Base-by-base conservation (phyloP, 1,140 invertebrate species). In the Drosophila carrolli region DNA sequence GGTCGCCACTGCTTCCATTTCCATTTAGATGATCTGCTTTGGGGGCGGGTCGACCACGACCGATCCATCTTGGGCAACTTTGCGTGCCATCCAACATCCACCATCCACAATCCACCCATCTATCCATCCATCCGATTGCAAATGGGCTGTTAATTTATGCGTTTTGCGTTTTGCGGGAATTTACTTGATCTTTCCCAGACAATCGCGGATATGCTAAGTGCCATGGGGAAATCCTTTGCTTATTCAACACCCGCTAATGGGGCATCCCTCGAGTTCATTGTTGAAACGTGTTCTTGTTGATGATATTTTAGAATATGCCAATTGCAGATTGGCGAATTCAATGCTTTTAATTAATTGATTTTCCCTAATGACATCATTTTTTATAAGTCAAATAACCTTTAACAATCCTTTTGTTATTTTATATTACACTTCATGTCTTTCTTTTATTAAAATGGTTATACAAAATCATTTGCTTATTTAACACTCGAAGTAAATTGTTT, bases 111-210 rank as follows among this genome's bases (percentile, higher is more conserved):
- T 32, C 29, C 29, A 32, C 29, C 8, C 29, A 32, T 51, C 54
- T 23, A 23, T 23, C 23, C 23, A 23, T 23, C 23, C 23, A 23
- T 73, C 27, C 51, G 56, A 46, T 75, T 88, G 78, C 74, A 66
- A 89, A 89, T 83, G 67, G 76, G 19, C 51, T 83, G 55, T 71
- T 88, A 90, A 90, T 89, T 90, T 89, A 89, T 90, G 80, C 84
- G 74, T 83, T 79, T 37, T 90, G 80, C 84, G 74, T 83, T 79
- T 37, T 41, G 2, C 23, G 38, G 38, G 60, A 14, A 54, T 23
- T 23, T 13, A 14, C 23, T 66, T 66, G 65, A 16, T 68, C 47
- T 66, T 53, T 46, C 14, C 62, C 53, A 66, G 54, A 56, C 61
- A 75, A 74, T 65, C 40, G 54, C 40, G 54, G 72, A 75, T 75